Evolutionary conservation across 2,113 vertebrate genomes (phyloP).

Genomic region (Otus sunia): DNA sequence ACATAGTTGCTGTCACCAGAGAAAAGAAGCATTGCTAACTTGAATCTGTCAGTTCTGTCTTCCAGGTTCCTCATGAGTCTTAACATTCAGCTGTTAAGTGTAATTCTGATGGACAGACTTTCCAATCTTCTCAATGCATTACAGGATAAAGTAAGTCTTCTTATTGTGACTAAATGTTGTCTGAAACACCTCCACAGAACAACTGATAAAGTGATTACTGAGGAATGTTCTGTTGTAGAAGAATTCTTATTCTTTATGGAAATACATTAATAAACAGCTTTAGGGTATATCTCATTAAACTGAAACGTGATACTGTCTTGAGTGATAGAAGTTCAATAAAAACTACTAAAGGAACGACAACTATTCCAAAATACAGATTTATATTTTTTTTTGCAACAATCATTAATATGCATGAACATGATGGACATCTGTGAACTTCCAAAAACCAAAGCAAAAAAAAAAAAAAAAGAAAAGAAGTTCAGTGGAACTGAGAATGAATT

Average conservation of each 20-base stretch:
- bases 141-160: neutral
- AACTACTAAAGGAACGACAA: neutral
- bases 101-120: neutral
- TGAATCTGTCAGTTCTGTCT: conserved; percentile 1
- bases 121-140: neutral
- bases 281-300: neutral
- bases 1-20: neutral
- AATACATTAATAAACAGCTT: neutral
- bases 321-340: neutral
- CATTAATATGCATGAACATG: neutral
- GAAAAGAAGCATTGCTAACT: neutral
- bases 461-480: neutral
- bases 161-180: neutral
- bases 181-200: neutral
- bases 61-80: neutral
- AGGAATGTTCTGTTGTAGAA: neutral
- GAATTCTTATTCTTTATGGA: neutral
- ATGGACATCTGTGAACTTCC: neutral
- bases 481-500: neutral
- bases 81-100: neutral
- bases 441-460: too few species aligned
- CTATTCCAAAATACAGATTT: neutral
- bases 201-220: neutral
- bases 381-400: neutral
- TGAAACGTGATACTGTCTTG: neutral